Evolutionary conservation across 2,113 vertebrate genomes (phyloP), one percentile per base, ranked within the genome.

Genomic region (Hystrix brachyura): DNA sequence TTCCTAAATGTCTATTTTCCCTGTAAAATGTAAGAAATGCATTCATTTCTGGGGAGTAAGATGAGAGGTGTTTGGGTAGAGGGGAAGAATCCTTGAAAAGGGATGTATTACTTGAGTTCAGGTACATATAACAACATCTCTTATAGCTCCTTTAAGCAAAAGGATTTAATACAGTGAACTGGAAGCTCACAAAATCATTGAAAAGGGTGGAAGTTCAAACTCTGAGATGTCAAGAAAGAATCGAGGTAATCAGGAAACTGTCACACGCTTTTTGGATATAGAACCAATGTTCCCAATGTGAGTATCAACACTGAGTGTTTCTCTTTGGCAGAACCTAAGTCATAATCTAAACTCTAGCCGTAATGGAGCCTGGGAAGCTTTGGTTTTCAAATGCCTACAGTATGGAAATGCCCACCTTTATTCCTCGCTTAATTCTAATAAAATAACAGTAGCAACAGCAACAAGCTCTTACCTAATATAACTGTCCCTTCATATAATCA

Each of bases 21-120:
- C 19, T 15, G 10, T 43, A 2, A 34, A 34, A 53, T 83, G 14
- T 60, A 84, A 96, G 51, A 84, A 57, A 17, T 84, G 46, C 79
- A 62, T 60, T 88, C 19, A 51, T 89, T 53, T 86, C 85, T 90
- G 57, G 85, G 72, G 48, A 87, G 69, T 57, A 60, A 87, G 74
- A 82, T 80, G 46, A 87, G 55, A 86, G 53, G 59, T 86, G 48
- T 43, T 53, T 94, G 23, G 65, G 82, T 48, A 90, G 32, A 23
- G 65, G 15, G 21, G 11, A 87, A 78, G 23, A 48, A 90, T 82
- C 46, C 21, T 38, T 87, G 46, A 21, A 76, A 69, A 69, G 4
- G 6, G n/a, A 1, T 34, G 3, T 89, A 38, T 76, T 78, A 80
- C 11, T 62, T 43, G 74, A 81, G 59, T 71, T 82, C 34, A 86